Evolutionary conservation across 1,140 invertebrate genomes (phyloP), one percentile per base, ranked within the genome.

Genomic region (Leptopilina clavipes): DNA sequence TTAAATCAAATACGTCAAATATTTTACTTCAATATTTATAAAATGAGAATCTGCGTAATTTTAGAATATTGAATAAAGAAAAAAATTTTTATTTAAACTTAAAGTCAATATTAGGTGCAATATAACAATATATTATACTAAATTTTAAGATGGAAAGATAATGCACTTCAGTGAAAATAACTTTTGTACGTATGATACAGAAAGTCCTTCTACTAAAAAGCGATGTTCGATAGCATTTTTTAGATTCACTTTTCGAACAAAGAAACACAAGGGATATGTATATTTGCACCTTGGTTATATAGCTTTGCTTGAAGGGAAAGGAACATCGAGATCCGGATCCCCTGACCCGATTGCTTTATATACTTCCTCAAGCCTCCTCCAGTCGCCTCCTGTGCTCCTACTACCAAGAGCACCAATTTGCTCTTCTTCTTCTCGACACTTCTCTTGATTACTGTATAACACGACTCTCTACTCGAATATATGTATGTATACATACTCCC

Each of bases 391-490:
- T 90, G 84, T 48, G 76, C 74, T 78, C 88, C 89, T 88, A 85
- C 65, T 90, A 86, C 83, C 59, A 82, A 80, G 88, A 90, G 89
- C 88, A 90, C 89, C 88, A 90, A 89, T 90, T 90, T 90, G 89
- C 89, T 90, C 89, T 90, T 90, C 89, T 90, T 90, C 89, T 90
- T 89, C 89, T 90, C 86, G 87, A 82, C 89, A 90, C 88, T 90
- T 88, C 87, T 90, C 85, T 82, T 79, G 74, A 72, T 77, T 75
- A 76, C 10, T n/a, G 56, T 52, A n/a, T 37, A 44, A 37, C 70
- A 37, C 65, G 12, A n/a, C 74, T 73, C 17, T 52, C n/a, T 0
- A n/a, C 14, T 52, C 48, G 17, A 52, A 52, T 52, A 52, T 52
- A 52, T 9, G 7, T 40, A 40, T 40, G 7, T 40, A 17, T 52